These are phyloP conservation scores for Parnassius smintheus DNA, from an alignment of 2,888 invertebrate species.

Conservation along the genomic window DNA sequence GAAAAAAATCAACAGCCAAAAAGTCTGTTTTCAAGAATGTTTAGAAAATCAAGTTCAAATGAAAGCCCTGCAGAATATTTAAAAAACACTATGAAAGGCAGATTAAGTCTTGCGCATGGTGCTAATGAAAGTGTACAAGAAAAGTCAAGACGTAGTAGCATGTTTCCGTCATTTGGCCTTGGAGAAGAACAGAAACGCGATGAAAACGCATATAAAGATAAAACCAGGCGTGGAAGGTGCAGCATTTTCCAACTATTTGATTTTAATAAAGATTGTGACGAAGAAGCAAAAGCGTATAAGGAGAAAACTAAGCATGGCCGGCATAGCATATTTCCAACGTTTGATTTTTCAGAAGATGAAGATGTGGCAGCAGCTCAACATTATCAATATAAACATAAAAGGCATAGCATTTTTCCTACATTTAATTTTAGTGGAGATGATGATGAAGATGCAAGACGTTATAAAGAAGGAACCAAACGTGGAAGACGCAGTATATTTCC, in stretches of 20 bases:
- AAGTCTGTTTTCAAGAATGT: conserved; percentile 58
- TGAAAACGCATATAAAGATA: conserved; percentile 37
- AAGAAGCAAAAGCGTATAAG: conserved; percentile 53
- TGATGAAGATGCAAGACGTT: conserved; percentile 57
- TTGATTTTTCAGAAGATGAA: conserved; percentile 71
- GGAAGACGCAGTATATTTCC: conserved; percentile 72
- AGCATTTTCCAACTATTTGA: conserved; percentile 64
- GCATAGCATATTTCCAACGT: conserved; percentile 65
- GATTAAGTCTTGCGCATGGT: conserved; percentile 52
- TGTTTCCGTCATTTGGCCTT: conserved; percentile 28
- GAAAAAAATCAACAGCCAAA: conserved; percentile 46
- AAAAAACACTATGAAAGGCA: conserved; percentile 62
- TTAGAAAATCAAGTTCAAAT: conserved; percentile 56
- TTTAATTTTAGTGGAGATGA: conserved; percentile 54
- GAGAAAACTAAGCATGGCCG: conserved; percentile 61
- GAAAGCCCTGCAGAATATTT: conserved; percentile 62
- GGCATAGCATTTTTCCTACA: conserved; percentile 67
- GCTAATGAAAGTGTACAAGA: conserved; percentile 42
- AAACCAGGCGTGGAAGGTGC: conserved; percentile 47
- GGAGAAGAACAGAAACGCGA: conserved; percentile 28
- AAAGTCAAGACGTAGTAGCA: conserved; percentile 18
- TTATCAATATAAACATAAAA: conserved; percentile 59
- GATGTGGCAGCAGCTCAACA: conserved; percentile 51
- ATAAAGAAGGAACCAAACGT: conserved; percentile 63
- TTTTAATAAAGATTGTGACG: conserved; percentile 51